Evolutionary conservation across 2,888 invertebrate genomes (phyloP).

Genomic region (Iphiclides podalirius): DNA sequence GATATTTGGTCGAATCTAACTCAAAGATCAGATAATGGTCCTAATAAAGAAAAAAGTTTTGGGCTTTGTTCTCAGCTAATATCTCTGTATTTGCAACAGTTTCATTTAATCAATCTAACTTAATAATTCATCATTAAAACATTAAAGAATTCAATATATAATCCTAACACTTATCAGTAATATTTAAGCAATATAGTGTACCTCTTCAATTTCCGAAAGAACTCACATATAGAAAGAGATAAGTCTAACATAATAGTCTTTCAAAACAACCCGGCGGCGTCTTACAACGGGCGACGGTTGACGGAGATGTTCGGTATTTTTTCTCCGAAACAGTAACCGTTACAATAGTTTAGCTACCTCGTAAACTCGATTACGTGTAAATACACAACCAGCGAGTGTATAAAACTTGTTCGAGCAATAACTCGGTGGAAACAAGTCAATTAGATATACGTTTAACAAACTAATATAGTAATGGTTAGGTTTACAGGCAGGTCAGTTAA

Average conservation of each 20-base stretch:
- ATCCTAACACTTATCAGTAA: no score
- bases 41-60: no score
- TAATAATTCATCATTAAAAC: no score
- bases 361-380: conserved; percentile 18
- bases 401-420: conserved; percentile 17
- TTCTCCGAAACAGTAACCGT: conserved; percentile 36
- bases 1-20: no score
- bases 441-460: background rate
- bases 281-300: conserved; percentile 9
- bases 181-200: no score
- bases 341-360: conserved; percentile 32
- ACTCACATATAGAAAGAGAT: conserved; percentile 7
- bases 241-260: background rate
- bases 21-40: no score
- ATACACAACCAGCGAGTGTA: conserved; percentile 16
- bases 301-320: conserved; percentile 31
- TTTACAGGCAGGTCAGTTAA: background rate
- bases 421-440: conserved; percentile 2
- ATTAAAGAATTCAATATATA: no score
- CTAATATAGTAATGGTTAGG: no score
- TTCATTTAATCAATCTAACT: no score
- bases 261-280: conserved; percentile 2
- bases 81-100: no score
- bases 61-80: no score
- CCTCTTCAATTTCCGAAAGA: background rate